Evolutionary conservation across 2,113 vertebrate genomes (phyloP).

Genomic region (Pimephales promelas): DNA sequence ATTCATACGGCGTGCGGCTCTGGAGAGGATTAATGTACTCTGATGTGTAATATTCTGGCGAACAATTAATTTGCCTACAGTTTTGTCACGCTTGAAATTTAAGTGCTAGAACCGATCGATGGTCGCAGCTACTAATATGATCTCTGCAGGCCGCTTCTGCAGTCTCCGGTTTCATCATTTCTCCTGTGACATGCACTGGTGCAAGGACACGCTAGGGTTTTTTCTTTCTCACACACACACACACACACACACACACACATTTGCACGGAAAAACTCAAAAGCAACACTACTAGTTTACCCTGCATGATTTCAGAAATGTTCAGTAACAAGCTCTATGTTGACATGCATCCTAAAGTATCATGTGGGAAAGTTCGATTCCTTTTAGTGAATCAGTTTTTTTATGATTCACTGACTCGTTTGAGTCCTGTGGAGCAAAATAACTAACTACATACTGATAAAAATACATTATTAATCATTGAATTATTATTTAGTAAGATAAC

Average conservation of each 20-base stretch:
- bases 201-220: conserved; percentile 30
- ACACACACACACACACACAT: conserved; percentile 14
- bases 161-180: conserved; percentile 97
- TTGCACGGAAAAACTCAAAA: neutral
- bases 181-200: conserved; percentile 56
- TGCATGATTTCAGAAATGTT: neutral
- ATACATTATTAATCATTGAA: neutral
- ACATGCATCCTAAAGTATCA: neutral
- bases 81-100: conserved; percentile 99
- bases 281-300: neutral
- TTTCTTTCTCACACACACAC: conserved; percentile 26
- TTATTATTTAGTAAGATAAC: neutral
- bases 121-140: conserved; percentile 87
- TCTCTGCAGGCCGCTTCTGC: conserved; percentile 88
- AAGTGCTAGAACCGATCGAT: conserved; percentile 99
- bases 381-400: neutral
- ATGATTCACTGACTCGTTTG: neutral
- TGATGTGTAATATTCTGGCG: conserved; percentile 99
- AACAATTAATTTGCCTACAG: conserved; percentile 99
- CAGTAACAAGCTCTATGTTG: neutral
- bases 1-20: conserved; percentile 90
- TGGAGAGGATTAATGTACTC: conserved; percentile 99
- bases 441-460: neutral
- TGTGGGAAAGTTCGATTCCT: neutral
- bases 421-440: neutral